Percentiles rank a stretch among this genome's conserved stretches.
phyloP scores from a whole-genome alignment of 1,140 invertebrate genomes.

The Sarcophaga bullata region DNA sequence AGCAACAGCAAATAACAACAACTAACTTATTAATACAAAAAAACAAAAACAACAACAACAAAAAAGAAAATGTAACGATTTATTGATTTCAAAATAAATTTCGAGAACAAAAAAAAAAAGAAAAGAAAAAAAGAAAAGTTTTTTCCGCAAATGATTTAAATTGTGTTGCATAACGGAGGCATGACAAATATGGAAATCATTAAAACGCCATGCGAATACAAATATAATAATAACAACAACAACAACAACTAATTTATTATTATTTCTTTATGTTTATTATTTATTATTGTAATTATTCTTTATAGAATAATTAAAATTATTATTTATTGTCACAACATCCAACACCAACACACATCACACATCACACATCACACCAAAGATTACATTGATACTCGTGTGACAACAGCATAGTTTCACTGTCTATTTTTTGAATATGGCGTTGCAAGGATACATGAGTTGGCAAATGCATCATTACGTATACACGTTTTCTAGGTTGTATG shows the following conservation, averaged over 20 bases:
- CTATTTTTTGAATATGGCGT: too few relatives aligned
- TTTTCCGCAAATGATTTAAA: constrained; percentile 24
- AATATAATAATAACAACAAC: background rate
- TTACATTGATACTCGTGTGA: too few relatives aligned
- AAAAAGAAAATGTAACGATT: background rate
- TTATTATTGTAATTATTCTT: background rate
- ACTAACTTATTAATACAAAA: background rate
- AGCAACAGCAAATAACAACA: too few relatives aligned
- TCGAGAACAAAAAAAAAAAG: background rate
- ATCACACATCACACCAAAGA: too few relatives aligned
- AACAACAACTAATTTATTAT: background rate
- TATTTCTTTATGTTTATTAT: background rate
- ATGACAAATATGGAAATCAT: constrained; percentile 37
- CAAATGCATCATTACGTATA: too few relatives aligned
- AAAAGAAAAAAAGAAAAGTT: background rate
- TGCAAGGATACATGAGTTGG: too few relatives aligned
- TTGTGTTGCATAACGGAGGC: constrained; percentile 34
- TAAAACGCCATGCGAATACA: background rate
- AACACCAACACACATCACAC: background rate
- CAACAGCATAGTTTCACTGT: too few relatives aligned
- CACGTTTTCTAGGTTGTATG: too few relatives aligned
- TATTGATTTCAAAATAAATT: constrained; percentile 27
- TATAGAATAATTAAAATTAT: background rate
- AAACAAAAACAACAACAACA: background rate
- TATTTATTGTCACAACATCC: background rate